Percentiles rank a stretch among this genome's conserved stretches.
Evolutionary conservation across 1,140 invertebrate genomes (phyloP).

Genomic region (Drosophila seguyi): DNA sequence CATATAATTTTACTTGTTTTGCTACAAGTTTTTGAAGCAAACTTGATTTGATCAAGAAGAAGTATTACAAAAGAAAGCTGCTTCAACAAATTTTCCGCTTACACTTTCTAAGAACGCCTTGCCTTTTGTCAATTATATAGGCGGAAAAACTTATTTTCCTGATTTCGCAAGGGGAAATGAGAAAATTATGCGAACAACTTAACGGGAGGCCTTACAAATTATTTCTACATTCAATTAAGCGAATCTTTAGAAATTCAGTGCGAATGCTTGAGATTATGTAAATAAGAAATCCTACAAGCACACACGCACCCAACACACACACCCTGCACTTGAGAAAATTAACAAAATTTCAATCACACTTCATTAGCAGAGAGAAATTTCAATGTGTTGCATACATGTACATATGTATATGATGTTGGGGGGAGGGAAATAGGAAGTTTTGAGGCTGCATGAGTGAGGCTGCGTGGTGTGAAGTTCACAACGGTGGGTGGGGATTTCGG

Average conservation of each 20-base stretch:
- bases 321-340: conserved; percentile 66
- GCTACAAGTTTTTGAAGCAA: no score
- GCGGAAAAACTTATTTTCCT: conserved; percentile 12
- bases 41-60: background rate
- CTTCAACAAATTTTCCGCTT: background rate
- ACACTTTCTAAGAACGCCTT: background rate
- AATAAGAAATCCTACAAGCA: conserved; percentile 58
- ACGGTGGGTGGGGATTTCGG: conserved; percentile 9
- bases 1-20: no score
- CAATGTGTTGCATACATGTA: conserved; percentile 25
- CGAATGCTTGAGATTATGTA: conserved; percentile 61
- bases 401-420: background rate
- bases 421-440: conserved; percentile 1
- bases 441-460: conserved; percentile 2
- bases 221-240: conserved; percentile 60
- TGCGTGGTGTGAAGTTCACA: conserved; percentile 46
- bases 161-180: conserved; percentile 1
- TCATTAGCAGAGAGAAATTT: conserved; percentile 72
- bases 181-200: conserved; percentile 46
- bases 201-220: conserved; percentile 49
- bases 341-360: conserved; percentile 79
- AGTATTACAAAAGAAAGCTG: background rate
- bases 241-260: conserved; percentile 57
- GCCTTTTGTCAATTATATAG: conserved; percentile 15
- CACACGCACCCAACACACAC: conserved; percentile 21